Conservation (phyloP, 2,888 invertebrate genomes). For the Nasonia oneida region DNA sequence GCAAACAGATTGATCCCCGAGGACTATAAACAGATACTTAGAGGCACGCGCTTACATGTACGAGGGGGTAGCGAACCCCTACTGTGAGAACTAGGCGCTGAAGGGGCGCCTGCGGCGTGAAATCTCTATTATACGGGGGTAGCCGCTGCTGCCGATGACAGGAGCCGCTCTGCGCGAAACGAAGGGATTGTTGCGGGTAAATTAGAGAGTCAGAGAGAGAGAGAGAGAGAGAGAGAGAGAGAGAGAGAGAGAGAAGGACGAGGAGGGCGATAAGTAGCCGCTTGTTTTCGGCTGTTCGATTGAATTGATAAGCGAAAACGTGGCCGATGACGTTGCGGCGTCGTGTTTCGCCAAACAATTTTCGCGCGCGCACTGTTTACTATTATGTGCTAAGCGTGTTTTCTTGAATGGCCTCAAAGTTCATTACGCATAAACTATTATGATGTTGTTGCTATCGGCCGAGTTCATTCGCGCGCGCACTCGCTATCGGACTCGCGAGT, state of each 20-base stretch:
- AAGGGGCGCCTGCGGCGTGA: slow-evolving; percentile 77
- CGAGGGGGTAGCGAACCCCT: slow-evolving; percentile 69
- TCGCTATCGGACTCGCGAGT: no score
- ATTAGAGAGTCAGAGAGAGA: slow-evolving; percentile 57
- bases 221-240: slow-evolving; percentile 25
- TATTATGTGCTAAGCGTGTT: neutral
- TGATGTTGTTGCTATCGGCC: no score
- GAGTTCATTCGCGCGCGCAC: no score
- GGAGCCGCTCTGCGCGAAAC: slow-evolving; percentile 5
- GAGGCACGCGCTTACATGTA: slow-evolving; percentile 73
- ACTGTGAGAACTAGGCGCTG: slow-evolving; percentile 78
- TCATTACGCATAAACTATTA: neutral
- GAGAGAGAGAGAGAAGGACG: slow-evolving; percentile 25
- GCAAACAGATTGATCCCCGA: slow-evolving; percentile 79
- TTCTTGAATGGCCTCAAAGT: neutral
- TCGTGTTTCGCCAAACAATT: neutral
- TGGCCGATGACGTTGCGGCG: neutral
- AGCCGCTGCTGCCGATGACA: slow-evolving; percentile 68
- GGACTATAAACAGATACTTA: slow-evolving; percentile 80
- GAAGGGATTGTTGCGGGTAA: slow-evolving; percentile 73
- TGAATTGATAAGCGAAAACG: neutral
- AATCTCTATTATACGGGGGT: slow-evolving; percentile 78
- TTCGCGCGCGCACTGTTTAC: neutral
- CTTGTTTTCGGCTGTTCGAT: neutral
- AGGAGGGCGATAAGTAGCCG: neutral